A percentile compares a stretch with the other conserved stretches of the same genome.
These are phyloP conservation scores for Pediacus dermestoides DNA, from an alignment of 2,888 invertebrate genomes.

Conservation along the genomic window DNA sequence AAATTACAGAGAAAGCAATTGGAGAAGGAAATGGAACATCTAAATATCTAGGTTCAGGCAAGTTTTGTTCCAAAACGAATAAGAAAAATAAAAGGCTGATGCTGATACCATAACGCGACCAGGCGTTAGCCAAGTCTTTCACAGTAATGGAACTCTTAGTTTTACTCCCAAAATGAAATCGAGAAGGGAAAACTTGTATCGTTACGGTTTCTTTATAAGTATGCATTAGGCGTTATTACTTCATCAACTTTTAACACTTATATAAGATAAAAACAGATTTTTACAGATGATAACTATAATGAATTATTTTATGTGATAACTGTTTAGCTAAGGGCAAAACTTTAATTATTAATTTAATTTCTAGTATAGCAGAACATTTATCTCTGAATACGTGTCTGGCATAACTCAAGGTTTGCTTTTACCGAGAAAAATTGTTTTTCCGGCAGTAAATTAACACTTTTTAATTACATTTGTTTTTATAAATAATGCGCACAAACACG, in stretches of 20 bases:
- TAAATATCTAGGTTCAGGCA: constrained; percentile 21
- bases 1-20: constrained; percentile 18
- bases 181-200: constrained; percentile 34
- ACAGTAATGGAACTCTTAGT: constrained; percentile 38
- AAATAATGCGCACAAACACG: too few species aligned
- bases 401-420: too few species aligned
- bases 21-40: constrained; percentile 22
- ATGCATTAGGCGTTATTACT: constrained; percentile 25
- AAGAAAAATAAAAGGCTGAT: constrained; percentile 23
- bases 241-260: constrained; percentile 21
- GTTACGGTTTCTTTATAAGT: constrained; percentile 26
- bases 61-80: constrained; percentile 18
- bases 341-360: constrained; percentile 4
- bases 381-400: constrained; percentile 1
- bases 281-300: constrained; percentile 5
- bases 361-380: constrained; percentile 1
- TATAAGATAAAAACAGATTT: constrained; percentile 7
- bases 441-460: too few species aligned
- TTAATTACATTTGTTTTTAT: too few species aligned
- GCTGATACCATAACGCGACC: constrained; percentile 23
- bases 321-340: background rate
- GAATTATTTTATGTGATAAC: constrained; percentile 5
- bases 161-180: constrained; percentile 36
- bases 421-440: too few species aligned
- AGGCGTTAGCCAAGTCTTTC: constrained; percentile 33